phyloP scores from a whole-genome alignment of 2,888 invertebrate species.

The Aricia artaxerxes region DNA sequence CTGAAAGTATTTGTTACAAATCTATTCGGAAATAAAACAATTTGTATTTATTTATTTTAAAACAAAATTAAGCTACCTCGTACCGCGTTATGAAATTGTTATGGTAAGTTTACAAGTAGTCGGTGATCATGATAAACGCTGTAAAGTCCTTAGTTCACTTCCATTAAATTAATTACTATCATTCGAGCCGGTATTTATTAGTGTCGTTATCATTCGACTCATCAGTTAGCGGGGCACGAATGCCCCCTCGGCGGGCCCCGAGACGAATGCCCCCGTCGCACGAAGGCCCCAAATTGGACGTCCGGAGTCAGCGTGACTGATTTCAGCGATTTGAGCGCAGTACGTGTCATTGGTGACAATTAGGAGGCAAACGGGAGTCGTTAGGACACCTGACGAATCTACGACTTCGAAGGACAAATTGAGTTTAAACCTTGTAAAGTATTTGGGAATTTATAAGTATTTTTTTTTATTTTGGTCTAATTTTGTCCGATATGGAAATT shows the following conservation, averaged over 20 bases:
- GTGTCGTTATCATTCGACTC: slow-evolving; percentile 80
- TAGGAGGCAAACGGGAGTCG: slow-evolving; percentile 46
- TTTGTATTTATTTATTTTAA: too few relatives aligned
- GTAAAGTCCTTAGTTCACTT: neutral
- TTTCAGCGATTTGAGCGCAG: slow-evolving; percentile 55
- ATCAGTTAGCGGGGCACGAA: slow-evolving; percentile 53
- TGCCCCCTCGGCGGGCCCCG: slow-evolving; percentile 37
- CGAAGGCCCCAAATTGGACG: slow-evolving; percentile 36
- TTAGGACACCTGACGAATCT: neutral
- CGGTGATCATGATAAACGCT: neutral
- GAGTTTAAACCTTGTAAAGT: neutral
- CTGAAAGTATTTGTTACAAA: too few relatives aligned
- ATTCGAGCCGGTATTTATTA: slow-evolving; percentile 78
- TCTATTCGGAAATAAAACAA: too few relatives aligned
- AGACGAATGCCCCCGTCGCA: slow-evolving; percentile 58
- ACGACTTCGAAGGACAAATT: neutral
- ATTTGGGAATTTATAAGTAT: neutral
- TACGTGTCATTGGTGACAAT: slow-evolving; percentile 67
- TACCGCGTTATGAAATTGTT: neutral
- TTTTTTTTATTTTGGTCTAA: too few relatives aligned
- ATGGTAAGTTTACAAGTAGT: neutral
- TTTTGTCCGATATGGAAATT: neutral
- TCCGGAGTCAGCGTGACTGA: slow-evolving; percentile 44
- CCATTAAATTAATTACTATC: slow-evolving; percentile 78
- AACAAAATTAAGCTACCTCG: neutral